phyloP scores from a whole-genome alignment of 2,888 invertebrate genomes.

The Tanypteryx hageni region DNA sequence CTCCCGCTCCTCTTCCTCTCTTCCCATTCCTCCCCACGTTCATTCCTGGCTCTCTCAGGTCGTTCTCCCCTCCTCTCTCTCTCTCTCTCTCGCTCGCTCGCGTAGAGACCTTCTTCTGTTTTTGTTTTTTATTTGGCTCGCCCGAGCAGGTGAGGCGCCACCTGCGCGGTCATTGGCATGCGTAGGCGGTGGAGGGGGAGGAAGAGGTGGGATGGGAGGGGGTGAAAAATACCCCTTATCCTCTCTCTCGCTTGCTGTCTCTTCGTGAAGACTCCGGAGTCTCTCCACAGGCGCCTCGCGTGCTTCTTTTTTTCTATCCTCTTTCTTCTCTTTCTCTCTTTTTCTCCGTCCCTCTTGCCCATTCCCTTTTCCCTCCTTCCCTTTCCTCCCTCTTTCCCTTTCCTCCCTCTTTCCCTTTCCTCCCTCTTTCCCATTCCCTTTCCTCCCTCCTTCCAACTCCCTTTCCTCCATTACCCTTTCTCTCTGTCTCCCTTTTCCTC shows the following conservation, averaged over 20 bases:
- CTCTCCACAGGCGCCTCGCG: background rate
- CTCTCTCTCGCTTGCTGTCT: background rate
- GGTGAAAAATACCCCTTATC: background rate
- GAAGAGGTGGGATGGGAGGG: background rate
- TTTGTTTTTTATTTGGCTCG: slow-evolving; percentile 47
- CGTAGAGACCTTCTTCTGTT: background rate
- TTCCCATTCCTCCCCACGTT: background rate
- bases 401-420: too few species aligned
- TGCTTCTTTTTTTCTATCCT: background rate
- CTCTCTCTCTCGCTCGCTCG: background rate
- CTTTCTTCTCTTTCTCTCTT: too few species aligned
- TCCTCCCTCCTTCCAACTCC: background rate
- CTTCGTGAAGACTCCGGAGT: background rate
- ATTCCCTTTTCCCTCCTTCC: too few species aligned
- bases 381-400: too few species aligned
- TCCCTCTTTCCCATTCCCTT: background rate
- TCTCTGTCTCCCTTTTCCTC: background rate
- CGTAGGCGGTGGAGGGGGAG: background rate
- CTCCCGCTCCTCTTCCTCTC: background rate
- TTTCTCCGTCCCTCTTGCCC: too few species aligned
- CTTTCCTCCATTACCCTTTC: background rate
- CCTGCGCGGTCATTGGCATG: slow-evolving; percentile 59
- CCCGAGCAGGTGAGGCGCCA: slow-evolving; percentile 62
- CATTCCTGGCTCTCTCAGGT: slow-evolving; percentile 13
- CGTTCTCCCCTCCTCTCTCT: slow-evolving; percentile 19